phyloP scores from a whole-genome alignment of 2,888 invertebrate genomes.

The Embidobia sp. region DNA sequence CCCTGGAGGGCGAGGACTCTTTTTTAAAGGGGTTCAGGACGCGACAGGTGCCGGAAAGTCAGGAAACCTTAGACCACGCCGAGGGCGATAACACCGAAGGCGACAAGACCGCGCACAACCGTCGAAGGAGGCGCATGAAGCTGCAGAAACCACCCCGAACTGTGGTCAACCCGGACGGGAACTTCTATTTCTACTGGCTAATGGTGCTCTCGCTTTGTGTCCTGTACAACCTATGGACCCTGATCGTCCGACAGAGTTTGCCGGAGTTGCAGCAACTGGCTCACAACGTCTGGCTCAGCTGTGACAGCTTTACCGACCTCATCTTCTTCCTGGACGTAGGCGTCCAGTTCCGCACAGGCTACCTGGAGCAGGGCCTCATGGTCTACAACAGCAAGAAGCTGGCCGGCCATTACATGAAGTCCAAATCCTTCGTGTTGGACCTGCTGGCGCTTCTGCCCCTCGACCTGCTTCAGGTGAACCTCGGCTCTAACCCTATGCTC shows the following conservation, averaged over 20 bases:
- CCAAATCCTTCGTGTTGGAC: constrained; percentile 92
- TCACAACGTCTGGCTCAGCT: constrained; percentile 89
- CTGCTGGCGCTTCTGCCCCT: constrained; percentile 91
- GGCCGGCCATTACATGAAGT: constrained; percentile 93
- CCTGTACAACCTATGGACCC: constrained; percentile 97
- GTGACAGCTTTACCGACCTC: constrained; percentile 93
- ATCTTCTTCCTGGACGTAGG: constrained; percentile 94
- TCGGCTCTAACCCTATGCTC: constrained; percentile 92
- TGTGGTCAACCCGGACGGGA: constrained; percentile 97
- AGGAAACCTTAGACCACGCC: constrained; percentile 89
- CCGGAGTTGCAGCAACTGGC: constrained; percentile 91
- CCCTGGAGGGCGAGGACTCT: constrained; percentile 94
- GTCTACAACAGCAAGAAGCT: constrained; percentile 95
- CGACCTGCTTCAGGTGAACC: constrained; percentile 92
- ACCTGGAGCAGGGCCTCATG: constrained; percentile 96
- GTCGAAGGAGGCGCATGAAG: constrained; percentile 85
- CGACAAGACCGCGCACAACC: constrained; percentile 83
- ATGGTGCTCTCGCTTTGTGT: constrained; percentile 94
- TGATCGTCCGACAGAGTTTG: constrained; percentile 96
- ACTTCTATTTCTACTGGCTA: constrained; percentile 98
- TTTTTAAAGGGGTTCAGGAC: constrained; percentile 97
- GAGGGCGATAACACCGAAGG: constrained; percentile 84
- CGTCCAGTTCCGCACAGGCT: constrained; percentile 96
- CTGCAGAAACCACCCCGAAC: constrained; percentile 88
- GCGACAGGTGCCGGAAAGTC: constrained; percentile 93